Conservation (phyloP, 2,888 invertebrate genomes). For the Gortyna flavago region DNA sequence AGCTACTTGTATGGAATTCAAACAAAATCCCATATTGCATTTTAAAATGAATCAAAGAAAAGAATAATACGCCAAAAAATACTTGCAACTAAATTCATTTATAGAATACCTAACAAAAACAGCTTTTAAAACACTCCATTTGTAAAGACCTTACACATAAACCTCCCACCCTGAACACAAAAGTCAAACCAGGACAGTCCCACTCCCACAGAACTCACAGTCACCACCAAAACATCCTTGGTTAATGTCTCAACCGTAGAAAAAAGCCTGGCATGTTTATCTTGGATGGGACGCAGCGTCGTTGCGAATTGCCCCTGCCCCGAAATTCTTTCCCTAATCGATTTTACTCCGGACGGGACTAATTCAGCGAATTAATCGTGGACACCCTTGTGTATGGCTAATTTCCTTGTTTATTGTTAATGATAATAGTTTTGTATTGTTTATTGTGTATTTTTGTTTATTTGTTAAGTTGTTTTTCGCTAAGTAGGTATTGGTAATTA, state of each 20-base stretch:
- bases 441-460: constrained; percentile 60
- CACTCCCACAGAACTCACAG: constrained; percentile 61
- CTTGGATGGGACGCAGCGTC: constrained; percentile 82
- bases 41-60: not conserved
- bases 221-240: constrained; percentile 85
- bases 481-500: not conserved
- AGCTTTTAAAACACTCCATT: not conserved
- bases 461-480: constrained; percentile 20
- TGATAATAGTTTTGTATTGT: constrained; percentile 76
- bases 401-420: constrained; percentile 87
- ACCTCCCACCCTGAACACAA: not conserved
- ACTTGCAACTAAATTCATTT: not conserved
- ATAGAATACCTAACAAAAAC: not conserved
- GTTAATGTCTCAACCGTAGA: constrained; percentile 89
- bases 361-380: constrained; percentile 89
- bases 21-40: not conserved
- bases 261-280: constrained; percentile 89
- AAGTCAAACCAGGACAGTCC: constrained; percentile 56
- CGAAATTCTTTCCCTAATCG: constrained; percentile 83
- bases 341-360: constrained; percentile 87
- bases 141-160: not conserved
- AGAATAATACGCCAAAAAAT: not conserved
- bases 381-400: constrained; percentile 87
- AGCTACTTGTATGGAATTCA: not conserved
- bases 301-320: constrained; percentile 82